phyloP scores from a whole-genome alignment of 2,113 vertebrate species.

The Hemicordylus capensis region DNA sequence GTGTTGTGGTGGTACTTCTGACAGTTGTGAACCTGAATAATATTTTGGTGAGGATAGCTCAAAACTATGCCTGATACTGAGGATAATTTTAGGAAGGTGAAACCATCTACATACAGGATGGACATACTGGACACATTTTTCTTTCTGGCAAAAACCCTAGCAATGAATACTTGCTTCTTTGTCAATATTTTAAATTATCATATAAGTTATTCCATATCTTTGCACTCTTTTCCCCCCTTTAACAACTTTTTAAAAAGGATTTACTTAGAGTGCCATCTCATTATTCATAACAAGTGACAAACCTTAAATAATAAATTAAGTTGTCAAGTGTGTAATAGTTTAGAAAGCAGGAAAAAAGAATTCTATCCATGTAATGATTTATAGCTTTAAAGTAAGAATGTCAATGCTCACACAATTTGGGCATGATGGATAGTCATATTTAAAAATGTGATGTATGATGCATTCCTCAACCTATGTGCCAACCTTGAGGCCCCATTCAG shows the following conservation, averaged over 20 bases:
- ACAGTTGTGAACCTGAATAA: not conserved
- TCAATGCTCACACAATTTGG: not conserved
- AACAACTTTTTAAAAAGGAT: not conserved
- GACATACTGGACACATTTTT: not conserved
- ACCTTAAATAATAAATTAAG: not conserved
- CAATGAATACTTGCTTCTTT: not conserved
- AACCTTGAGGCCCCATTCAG: too few relatives aligned
- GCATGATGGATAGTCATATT: not conserved
- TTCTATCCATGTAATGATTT: not conserved
- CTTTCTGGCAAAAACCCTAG: not conserved
- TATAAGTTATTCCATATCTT: not conserved
- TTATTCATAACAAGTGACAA: not conserved
- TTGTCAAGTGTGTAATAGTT: slow-evolving; percentile 6
- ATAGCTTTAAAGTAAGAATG: slow-evolving; percentile 13
- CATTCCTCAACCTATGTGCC: not conserved
- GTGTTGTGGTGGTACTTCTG: not conserved
- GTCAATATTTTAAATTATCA: not conserved
- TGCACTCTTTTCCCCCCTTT: not conserved
- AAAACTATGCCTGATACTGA: not conserved
- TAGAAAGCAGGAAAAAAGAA: not conserved
- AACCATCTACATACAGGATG: not conserved
- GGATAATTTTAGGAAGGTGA: not conserved
- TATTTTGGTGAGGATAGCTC: not conserved
- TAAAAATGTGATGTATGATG: not conserved
- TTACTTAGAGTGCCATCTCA: not conserved